Base-by-base conservation (phyloP, 2,797 vertebrate species). In the Falco naumanni region DNA sequence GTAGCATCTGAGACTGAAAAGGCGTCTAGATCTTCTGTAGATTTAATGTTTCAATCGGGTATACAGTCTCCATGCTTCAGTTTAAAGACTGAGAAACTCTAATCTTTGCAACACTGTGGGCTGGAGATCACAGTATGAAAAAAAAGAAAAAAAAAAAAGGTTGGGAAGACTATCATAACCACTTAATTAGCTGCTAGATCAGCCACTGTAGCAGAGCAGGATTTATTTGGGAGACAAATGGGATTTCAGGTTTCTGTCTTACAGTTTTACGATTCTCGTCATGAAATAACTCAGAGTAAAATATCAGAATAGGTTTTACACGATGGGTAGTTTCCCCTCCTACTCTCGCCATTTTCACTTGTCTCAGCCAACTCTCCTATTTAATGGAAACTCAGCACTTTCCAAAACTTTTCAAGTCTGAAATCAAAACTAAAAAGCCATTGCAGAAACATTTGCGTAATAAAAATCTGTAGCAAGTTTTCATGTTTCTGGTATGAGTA, bases 121-220 rank as follows among this genome's bases (percentile, higher is more conserved):
- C 61, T 64, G 74, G 63, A 82, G 59, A 39, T 75, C 51, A 61
- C 29, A 56, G 22, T 29, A 19, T 2, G 41, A 33, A 68, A 43
- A 41, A 48, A 61, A 71, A 71, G 39, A 37, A 53, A 57, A 41
- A 28, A 21, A 50, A 33, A 34, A 13, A 45, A 66, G 17, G 29
- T 60, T 50, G 15, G 28, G 53, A 84, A 89, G 54, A 65, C 77
- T 90, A 87, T 89, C 85, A 90, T 84, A 97, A 95, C 82, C 79
- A 80, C 89, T 97, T 96, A 97, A 96, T 96, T 95, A 96, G 63
- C 65, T 94, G 51, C 84, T 96, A 96, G 91, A 95, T 93, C 77
- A 92, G 87, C 76, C 92, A 81, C 84, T 94, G 87, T 91, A 96
- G 88, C 70, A 85, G 21, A 70, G 79, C 37, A 64, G 72, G 72